Percentiles rank a stretch among this genome's conserved stretches.
Evolutionary conservation across 2,888 invertebrate species (phyloP).

Genomic region (Chrysodeixis includens): DNA sequence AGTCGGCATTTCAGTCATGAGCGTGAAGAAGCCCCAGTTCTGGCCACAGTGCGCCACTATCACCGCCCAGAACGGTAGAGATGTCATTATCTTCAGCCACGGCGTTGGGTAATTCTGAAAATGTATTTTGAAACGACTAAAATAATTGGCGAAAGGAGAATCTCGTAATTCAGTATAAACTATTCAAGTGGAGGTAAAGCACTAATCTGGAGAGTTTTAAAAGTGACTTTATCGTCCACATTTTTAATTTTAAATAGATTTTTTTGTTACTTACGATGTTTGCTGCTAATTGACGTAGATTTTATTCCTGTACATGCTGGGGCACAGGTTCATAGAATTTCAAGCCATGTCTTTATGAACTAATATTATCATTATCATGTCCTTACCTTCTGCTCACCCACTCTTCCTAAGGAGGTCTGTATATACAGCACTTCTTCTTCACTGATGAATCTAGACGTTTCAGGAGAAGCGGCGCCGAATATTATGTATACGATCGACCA

Average conservation of each 20-base stretch:
- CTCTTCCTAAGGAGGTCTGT: constrained; percentile 85
- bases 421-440: constrained; percentile 92
- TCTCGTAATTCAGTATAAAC: too few relatives aligned
- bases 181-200: too few relatives aligned
- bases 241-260: too few relatives aligned
- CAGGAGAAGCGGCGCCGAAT: constrained; percentile 92
- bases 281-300: too few relatives aligned
- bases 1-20: constrained; percentile 92
- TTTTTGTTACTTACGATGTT: too few relatives aligned
- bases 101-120: constrained; percentile 89
- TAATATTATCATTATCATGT: neutral
- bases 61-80: constrained; percentile 91
- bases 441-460: constrained; percentile 89
- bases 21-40: constrained; percentile 93
- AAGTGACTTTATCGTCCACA: too few relatives aligned
- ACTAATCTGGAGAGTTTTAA: too few relatives aligned
- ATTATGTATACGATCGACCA: constrained; percentile 90
- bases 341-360: neutral
- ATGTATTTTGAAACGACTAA: neutral
- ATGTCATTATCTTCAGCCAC: constrained; percentile 91
- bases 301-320: too few relatives aligned
- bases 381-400: constrained; percentile 77
- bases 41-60: constrained; percentile 91
- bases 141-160: too few relatives aligned
- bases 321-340: too few relatives aligned